Evolutionary conservation across 2,797 vertebrate species (phyloP), one percentile per base, ranked within the genome.

Genomic region (Glossophaga mutica): DNA sequence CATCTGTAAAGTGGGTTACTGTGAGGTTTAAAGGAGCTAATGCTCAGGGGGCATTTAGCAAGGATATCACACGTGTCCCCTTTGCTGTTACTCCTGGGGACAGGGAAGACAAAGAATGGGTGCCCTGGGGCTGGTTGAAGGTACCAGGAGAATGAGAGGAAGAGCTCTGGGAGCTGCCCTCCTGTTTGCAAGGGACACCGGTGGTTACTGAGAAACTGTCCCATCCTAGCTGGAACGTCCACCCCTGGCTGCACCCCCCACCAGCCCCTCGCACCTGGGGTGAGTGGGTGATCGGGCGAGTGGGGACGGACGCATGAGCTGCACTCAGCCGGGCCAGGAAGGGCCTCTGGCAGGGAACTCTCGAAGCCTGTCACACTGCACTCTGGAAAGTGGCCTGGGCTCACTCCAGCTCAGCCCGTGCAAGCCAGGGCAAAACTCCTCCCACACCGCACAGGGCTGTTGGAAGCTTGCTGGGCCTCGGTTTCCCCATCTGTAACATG

Each of bases 281-380:
- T 18, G 24, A 55, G 19, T 3, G 48, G 46, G 34, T 1, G 21
- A 57, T 9, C 24, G 29, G 48, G 32, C 0, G 34, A 32, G 44
- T 71, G 11, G 19, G 57, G 57, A 14, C 3, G 0, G 48, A 4
- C 8, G 19, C 5, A 0, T 2, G 18, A 0, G 39, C 71, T 50
- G 39, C 4, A 6, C 26, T 19, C 26, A n/a, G 18, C 71, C 18
- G 0, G 9, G 29, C 32, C 2, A 0, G 48, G 50, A 11, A 42
- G 32, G 22, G 7, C 21, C 94, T 37, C 11, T 22, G 71, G 67
- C 48, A 44, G 19, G 59, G 50, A 67, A 7, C 87, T 10, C 2
- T 32, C 21, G n/a, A 32, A 2, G 37, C 34, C 22, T 22, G 19
- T 29, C 7, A 73, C 78, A 9, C n/a, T 2, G 19, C 29, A 6